Evolutionary conservation across 2,888 invertebrate species (phyloP), one percentile per base, ranked within the genome.

Genomic region (Folsomia candida): DNA sequence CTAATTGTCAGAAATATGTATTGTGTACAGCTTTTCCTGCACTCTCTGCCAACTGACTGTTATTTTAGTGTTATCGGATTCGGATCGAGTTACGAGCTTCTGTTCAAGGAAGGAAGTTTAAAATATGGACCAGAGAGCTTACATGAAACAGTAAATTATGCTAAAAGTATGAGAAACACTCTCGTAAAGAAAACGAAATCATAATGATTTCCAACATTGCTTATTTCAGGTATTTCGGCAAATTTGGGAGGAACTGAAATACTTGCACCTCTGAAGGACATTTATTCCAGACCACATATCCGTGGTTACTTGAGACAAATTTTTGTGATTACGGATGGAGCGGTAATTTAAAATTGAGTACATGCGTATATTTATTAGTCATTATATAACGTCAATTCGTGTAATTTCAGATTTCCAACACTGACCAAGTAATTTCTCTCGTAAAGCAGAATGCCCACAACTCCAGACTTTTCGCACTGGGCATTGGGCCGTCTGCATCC

Each of bases 271-370:
- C 66, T 83, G 60, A 67, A 80, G 58, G 47, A 70, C 22, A 78
- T 82, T 25, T 81, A 79, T 67, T 63, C 57, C 4, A 69, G 68
- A 60, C 71, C 76, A 2, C 27, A 63, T 2, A 75, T 79, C 60
- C 74, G 74, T 14, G 81, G 76, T 0, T 81, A 80, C 58, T 54
- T 78, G 6, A 65, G 81, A 29, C 81, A 82, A 79, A 78, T 83
- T 9, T 81, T 83, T 70, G 68, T 83, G n/a, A 74, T 84, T 9
- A 83, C 83, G 14, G 83, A 84, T 76, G 84, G 84, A 26, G 37
- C 4, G 37, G 37, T 37, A 14, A 37, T 4, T 18, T 4, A 37
- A 4, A 37, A 37, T 14, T 9, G 37, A 37, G 4, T 37, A 4
- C 14, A 14, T n/a, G n/a, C n/a, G n/a, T n/a, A 14, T 9, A n/a